phyloP scores from a whole-genome alignment of 2,888 invertebrate species.

The Steinernema carpocapsae region DNA sequence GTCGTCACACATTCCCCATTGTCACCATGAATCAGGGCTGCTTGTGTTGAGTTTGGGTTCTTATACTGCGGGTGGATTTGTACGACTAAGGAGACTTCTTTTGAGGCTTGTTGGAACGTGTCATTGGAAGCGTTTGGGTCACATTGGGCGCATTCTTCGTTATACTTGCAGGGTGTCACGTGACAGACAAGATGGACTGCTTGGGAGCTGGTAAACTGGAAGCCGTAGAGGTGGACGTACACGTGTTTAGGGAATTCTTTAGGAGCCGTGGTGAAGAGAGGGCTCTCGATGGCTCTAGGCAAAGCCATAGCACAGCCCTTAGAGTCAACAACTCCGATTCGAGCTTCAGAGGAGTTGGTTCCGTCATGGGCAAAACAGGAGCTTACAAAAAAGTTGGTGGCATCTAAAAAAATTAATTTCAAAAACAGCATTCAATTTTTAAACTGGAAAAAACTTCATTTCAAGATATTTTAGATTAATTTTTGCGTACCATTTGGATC shows the following conservation, averaged over 20 bases:
- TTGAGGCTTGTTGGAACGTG: not conserved
- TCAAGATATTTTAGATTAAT: no score
- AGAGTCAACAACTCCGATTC: slow-evolving; percentile 61
- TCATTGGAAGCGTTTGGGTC: not conserved
- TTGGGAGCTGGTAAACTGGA: slow-evolving; percentile 64
- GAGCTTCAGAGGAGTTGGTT: slow-evolving; percentile 61
- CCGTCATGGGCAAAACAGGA: slow-evolving; percentile 68
- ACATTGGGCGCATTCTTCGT: not conserved
- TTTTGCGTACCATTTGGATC: no score
- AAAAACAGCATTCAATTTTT: slow-evolving; percentile 28
- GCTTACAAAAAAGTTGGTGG: slow-evolving; percentile 68
- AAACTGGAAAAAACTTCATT: no score
- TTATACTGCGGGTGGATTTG: slow-evolving; percentile 18
- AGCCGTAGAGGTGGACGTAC: slow-evolving; percentile 64
- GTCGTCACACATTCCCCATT: not conserved
- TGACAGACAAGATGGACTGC: slow-evolving; percentile 66
- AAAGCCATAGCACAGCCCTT: slow-evolving; percentile 67
- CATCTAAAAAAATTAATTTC: slow-evolving; percentile 56
- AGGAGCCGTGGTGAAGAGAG: slow-evolving; percentile 58
- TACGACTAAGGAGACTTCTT: not conserved
- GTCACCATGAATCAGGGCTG: not conserved
- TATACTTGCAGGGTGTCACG: slow-evolving; percentile 54
- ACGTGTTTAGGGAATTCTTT: slow-evolving; percentile 64
- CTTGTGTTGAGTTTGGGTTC: not conserved
- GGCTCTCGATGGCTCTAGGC: slow-evolving; percentile 65